Percentiles rank a stretch among this genome's conserved stretches.
Evolutionary conservation across 92 coral and sea anemone species (phyloP).

Genomic region (Chrysogorgia sp.): DNA sequence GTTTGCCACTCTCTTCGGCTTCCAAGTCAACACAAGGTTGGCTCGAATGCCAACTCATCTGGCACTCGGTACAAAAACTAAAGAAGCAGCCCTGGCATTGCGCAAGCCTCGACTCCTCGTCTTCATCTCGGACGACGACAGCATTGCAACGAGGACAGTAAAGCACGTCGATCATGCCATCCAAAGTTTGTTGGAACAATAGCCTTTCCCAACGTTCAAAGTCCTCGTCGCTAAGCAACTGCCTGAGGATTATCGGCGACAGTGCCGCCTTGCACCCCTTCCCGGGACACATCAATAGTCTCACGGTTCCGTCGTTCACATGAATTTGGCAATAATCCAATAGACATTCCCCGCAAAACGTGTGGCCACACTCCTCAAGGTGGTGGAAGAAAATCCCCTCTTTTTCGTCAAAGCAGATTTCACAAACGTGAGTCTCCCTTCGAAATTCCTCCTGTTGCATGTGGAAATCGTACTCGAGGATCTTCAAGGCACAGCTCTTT

Average conservation of each 20-base stretch:
- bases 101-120: conserved; percentile 74
- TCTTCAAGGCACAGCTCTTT: conserved; percentile 50
- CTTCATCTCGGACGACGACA: conserved; percentile 84
- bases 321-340: conserved; percentile 76
- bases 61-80: conserved; percentile 93
- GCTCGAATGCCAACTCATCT: conserved; percentile 79
- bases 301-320: conserved; percentile 79
- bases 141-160: conserved; percentile 92
- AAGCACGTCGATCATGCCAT: conserved; percentile 78
- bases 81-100: conserved; percentile 80
- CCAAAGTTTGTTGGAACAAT: conserved; percentile 74
- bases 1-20: conserved; percentile 47
- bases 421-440: conserved; percentile 72
- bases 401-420: conserved; percentile 83
- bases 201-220: conserved; percentile 87
- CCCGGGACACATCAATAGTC: conserved; percentile 72
- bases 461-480: conserved; percentile 81
- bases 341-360: conserved; percentile 81
- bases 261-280: conserved; percentile 70
- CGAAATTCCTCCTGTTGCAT: conserved; percentile 65
- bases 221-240: conserved; percentile 66
- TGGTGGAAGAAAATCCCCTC: conserved; percentile 76
- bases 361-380: conserved; percentile 82
- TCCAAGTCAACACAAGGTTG: conserved; percentile 69
- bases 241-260: conserved; percentile 72